These are phyloP conservation scores for Polypedilum vanderplanki DNA, from an alignment of 1,140 invertebrate species.

Conservation along the genomic window DNA sequence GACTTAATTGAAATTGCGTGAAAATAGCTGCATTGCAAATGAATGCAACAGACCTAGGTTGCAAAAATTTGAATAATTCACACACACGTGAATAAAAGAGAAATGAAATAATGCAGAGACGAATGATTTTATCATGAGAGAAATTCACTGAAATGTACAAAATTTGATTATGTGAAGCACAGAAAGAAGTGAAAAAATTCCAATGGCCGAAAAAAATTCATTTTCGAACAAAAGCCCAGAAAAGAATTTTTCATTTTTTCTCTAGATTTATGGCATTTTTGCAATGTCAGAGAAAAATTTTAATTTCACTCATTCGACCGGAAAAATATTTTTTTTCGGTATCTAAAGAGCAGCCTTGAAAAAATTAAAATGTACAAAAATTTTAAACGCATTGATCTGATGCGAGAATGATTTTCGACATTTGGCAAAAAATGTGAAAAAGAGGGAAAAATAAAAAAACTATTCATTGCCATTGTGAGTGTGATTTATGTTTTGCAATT, in stretches of 20 bases:
- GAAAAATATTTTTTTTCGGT: too few relatives aligned
- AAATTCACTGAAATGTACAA: neutral
- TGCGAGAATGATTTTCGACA: neutral
- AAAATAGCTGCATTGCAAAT: neutral
- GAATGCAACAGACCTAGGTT: neutral
- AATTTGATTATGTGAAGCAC: constrained; percentile 27
- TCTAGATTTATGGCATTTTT: neutral
- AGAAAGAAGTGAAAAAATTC: neutral
- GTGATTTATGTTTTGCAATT: constrained; percentile 15
- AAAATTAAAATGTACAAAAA: neutral
- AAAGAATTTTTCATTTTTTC: constrained; percentile 29
- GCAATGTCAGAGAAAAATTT: neutral
- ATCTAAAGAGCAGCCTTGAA: neutral
- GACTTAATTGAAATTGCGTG: constrained; percentile 12
- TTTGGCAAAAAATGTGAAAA: neutral
- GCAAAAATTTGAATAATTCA: neutral
- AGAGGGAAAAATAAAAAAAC: neutral
- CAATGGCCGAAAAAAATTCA: neutral
- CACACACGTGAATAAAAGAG: neutral
- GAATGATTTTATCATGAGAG: neutral
- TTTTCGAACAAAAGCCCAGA: constrained; percentile 27
- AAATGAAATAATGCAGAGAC: constrained; percentile 12
- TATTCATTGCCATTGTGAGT: constrained; percentile 12
- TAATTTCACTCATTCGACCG: too few relatives aligned
- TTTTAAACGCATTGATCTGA: neutral